These are phyloP conservation scores for Apamea crenata DNA, from an alignment of 2,888 invertebrate species.

Conservation along the genomic window DNA sequence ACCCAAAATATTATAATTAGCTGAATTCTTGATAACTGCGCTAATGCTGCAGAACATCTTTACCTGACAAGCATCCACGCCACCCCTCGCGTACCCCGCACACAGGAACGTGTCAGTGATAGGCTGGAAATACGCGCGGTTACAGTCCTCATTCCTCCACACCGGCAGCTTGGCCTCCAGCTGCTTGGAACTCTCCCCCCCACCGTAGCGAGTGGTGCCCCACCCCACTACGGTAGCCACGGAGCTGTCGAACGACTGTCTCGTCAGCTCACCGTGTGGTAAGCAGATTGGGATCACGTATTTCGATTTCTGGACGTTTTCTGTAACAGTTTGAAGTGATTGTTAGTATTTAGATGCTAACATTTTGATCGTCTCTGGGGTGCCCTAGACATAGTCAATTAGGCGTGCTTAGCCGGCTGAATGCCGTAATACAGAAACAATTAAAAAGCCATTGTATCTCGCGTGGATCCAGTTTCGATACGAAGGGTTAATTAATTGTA, in stretches of 20 bases:
- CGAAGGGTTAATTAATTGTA: background rate
- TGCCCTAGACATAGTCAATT: background rate
- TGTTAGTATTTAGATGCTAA: background rate
- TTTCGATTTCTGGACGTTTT: conserved; percentile 94
- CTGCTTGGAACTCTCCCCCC: conserved; percentile 96
- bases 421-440: background rate
- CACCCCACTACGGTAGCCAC: conserved; percentile 97
- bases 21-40: background rate
- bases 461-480: background rate
- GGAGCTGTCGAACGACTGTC: conserved; percentile 92
- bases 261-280: conserved; percentile 91
- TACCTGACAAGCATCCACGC: conserved; percentile 98
- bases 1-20: background rate
- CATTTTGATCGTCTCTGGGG: background rate
- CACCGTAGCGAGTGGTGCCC: conserved; percentile 97
- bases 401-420: background rate
- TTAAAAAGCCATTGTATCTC: background rate
- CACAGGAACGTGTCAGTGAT: conserved; percentile 97
- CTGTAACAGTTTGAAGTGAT: conserved; percentile 71
- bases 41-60: conserved; percentile 14
- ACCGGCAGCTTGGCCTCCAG: conserved; percentile 96
- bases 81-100: conserved; percentile 96
- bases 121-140: conserved; percentile 97
- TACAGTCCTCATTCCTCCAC: conserved; percentile 97
- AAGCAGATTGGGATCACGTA: conserved; percentile 97